These are phyloP conservation scores for Leptopilina syphax DNA, from an alignment of 2,888 invertebrate species.

Conservation along the genomic window DNA sequence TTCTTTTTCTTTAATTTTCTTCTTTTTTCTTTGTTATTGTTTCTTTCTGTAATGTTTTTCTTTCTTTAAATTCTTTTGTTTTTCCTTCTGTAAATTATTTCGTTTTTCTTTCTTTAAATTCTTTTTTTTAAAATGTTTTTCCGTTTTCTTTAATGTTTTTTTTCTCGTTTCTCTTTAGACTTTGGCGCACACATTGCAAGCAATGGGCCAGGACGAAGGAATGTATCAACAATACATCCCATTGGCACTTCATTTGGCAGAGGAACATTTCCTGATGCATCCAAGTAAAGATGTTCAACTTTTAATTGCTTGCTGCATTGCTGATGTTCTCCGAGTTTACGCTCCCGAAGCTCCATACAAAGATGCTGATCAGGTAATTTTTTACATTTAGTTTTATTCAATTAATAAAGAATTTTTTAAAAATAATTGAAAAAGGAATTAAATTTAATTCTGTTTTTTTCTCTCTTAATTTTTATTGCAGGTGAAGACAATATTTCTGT, in stretches of 20 bases:
- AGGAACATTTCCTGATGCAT: slow-evolving; percentile 94
- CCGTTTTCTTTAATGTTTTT: background rate
- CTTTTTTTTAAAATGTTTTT: too few species aligned
- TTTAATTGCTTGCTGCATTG: slow-evolving; percentile 97
- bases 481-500: slow-evolving; percentile 91
- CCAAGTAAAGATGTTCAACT: slow-evolving; percentile 94
- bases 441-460: too few species aligned
- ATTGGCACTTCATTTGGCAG: slow-evolving; percentile 93
- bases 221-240: slow-evolving; percentile 95
- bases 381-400: too few species aligned
- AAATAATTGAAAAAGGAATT: too few species aligned
- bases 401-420: too few species aligned
- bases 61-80: too few species aligned
- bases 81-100: too few species aligned
- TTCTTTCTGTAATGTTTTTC: too few species aligned
- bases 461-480: slow-evolving; percentile 55
- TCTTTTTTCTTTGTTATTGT: background rate
- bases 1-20: too few species aligned
- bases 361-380: slow-evolving; percentile 90
- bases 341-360: slow-evolving; percentile 99
- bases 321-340: slow-evolving; percentile 96
- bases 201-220: slow-evolving; percentile 97
- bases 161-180: slow-evolving; percentile 79
- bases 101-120: too few species aligned
- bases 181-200: slow-evolving; percentile 95